Percentiles rank a stretch among this genome's conserved stretches.
These are phyloP conservation scores for Drosophila pachea DNA, from an alignment of 1,140 invertebrate genomes.

Conservation along the genomic window DNA sequence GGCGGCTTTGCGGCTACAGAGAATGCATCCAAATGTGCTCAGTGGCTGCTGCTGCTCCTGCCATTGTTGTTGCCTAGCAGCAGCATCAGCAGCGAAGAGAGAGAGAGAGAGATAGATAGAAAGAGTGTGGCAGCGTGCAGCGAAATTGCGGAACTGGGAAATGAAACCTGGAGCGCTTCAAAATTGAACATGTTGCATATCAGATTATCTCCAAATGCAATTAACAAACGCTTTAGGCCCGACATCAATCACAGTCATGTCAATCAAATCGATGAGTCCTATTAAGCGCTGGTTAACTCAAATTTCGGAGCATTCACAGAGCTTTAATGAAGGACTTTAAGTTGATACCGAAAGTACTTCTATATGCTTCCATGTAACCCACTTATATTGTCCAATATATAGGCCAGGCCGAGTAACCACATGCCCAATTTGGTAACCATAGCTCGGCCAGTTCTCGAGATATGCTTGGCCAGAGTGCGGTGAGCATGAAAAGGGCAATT, in stretches of 20 bases:
- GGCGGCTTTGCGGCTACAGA: conserved; percentile 49
- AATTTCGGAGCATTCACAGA: no score
- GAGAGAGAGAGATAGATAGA: not conserved
- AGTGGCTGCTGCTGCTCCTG: conserved; percentile 6
- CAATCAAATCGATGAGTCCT: conserved; percentile 3
- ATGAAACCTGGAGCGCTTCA: not conserved
- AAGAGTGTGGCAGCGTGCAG: not conserved
- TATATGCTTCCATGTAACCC: no score
- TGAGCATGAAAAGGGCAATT: no score
- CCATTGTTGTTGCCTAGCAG: conserved; percentile 18
- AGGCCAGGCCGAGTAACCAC: no score
- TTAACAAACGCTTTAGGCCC: conserved; percentile 5
- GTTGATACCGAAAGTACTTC: no score
- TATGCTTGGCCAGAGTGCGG: no score
- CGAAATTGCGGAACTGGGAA: not conserved
- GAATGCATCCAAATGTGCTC: conserved; percentile 47
- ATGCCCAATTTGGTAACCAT: no score
- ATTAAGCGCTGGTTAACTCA: no score
- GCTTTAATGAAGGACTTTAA: no score
- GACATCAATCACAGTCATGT: not conserved
- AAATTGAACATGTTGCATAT: conserved; percentile 21
- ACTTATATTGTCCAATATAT: no score
- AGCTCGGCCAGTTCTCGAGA: no score
- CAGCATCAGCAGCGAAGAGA: conserved; percentile 8
- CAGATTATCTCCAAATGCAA: conserved; percentile 5